Evolutionary conservation across 1,140 invertebrate species (phyloP).

Genomic region (Diuraphis noxia): DNA sequence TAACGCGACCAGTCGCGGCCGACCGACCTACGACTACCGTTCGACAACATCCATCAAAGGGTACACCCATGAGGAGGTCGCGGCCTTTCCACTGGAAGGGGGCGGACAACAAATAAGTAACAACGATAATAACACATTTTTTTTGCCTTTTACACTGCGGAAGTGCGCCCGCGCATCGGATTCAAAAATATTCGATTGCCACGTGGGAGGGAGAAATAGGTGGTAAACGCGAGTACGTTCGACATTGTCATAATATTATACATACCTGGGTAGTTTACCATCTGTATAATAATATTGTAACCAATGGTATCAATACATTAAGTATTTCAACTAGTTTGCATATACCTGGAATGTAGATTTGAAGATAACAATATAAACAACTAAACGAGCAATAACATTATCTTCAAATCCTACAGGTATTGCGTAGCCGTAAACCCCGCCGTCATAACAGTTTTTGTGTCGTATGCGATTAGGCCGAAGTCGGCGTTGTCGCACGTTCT

Average conservation of each 20-base stretch:
- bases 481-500: neutral
- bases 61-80: neutral
- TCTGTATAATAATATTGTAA: neutral
- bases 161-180: neutral
- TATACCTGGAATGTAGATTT: neutral
- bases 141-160: neutral
- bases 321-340: neutral
- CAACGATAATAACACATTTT: neutral
- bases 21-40: neutral
- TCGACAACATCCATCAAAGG: neutral
- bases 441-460: neutral
- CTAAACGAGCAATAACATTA: neutral
- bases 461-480: neutral
- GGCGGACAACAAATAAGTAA: neutral
- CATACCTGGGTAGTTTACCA: neutral
- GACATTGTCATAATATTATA: neutral
- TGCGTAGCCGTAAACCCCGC: neutral
- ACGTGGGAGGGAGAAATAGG: no score
- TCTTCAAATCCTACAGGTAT: neutral
- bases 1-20: no score
- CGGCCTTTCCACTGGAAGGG: neutral
- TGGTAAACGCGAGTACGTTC: neutral
- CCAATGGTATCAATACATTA: neutral
- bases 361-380: neutral
- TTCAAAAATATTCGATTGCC: neutral